Percentiles rank a stretch among this genome's conserved stretches.
These are phyloP conservation scores for Drosophila lowei DNA, from an alignment of 1,140 invertebrate genomes.

Conservation along the genomic window DNA sequence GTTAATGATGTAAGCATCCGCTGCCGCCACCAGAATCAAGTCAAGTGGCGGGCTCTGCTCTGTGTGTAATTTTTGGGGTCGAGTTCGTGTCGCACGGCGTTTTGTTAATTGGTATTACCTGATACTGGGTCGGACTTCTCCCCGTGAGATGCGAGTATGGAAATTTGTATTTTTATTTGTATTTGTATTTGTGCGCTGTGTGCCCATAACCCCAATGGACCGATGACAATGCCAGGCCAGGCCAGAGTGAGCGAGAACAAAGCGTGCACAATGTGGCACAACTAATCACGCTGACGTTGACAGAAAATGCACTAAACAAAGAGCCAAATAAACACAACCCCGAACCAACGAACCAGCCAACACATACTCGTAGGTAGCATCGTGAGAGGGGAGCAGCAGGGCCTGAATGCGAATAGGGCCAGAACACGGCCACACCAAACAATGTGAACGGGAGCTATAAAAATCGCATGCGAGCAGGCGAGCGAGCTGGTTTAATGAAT, in stretches of 20 bases:
- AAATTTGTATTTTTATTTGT: conserved; percentile 13
- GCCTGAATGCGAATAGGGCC: too few relatives aligned
- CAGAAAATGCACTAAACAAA: conserved; percentile 67
- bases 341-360: conserved; percentile 31
- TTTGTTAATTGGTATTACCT: conserved; percentile 70
- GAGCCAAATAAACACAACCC: conserved; percentile 41
- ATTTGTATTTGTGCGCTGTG: background rate
- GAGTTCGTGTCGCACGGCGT: conserved; percentile 49
- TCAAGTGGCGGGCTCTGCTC: conserved; percentile 34
- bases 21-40: conserved; percentile 39
- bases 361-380: background rate
- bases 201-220: conserved; percentile 26
- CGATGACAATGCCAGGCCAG: conserved; percentile 10
- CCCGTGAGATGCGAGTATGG: background rate
- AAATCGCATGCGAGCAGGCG: conserved; percentile 50
- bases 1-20: conserved; percentile 76
- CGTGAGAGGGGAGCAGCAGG: background rate
- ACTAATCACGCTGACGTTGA: conserved; percentile 73
- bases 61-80: conserved; percentile 58
- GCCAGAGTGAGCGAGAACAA: conserved; percentile 28
- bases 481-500: conserved; percentile 53
- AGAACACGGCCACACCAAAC: conserved; percentile 37
- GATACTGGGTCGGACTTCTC: background rate
- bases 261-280: conserved; percentile 53
- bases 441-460: conserved; percentile 43